Evolutionary conservation across 2,113 vertebrate species (phyloP), one percentile per base, ranked within the genome.

Genomic region (Ictidomys tridecemlineatus): DNA sequence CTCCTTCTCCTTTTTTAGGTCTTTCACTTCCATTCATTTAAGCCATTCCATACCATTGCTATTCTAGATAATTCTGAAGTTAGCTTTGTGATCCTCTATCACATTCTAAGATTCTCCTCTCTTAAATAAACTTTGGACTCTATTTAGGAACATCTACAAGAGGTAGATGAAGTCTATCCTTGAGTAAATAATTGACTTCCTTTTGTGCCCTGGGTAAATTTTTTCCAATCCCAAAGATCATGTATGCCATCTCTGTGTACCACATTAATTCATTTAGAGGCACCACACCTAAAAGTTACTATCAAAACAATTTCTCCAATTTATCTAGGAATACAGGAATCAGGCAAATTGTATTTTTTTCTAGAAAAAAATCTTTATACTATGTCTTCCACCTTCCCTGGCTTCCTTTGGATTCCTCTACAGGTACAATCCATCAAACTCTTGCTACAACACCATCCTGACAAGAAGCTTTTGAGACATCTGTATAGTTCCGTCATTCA

Each of bases 281-380:
- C 72, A 5, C 16, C 26, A 0, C 13, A 32, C 9, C 32, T 7
- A 24, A 2, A 65, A 22, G 16, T 9, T 30, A 0, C 8, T 76
- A 26, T 39, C 3, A 65, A 2, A 65, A 5, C 10, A 8, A 65
- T 4, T 63, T 83, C 39, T 45, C 42, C 51, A 85, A 67, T 3
- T 18, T 42, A 39, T 85, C 10, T 12, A 85, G 8, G 26, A 10
- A 93, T 17, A 70, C 2, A 61, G 2, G 3, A 53, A 82, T 42
- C 34, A 87, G 28, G 24, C 9, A 11, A 51, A 1, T 39, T 42
- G 8, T 63, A 45, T 37, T 69, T 1, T 51, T 85, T 83, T 65
- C 34, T 88, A 42, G 56, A 58, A 42, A 9, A 93, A 97, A 45
- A 8, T 1, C 30, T 89, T 92, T 24, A 42, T 45, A 82, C 9